These are phyloP conservation scores for Apis cerana DNA, from an alignment of 1,140 invertebrate species.

Conservation along the genomic window DNA sequence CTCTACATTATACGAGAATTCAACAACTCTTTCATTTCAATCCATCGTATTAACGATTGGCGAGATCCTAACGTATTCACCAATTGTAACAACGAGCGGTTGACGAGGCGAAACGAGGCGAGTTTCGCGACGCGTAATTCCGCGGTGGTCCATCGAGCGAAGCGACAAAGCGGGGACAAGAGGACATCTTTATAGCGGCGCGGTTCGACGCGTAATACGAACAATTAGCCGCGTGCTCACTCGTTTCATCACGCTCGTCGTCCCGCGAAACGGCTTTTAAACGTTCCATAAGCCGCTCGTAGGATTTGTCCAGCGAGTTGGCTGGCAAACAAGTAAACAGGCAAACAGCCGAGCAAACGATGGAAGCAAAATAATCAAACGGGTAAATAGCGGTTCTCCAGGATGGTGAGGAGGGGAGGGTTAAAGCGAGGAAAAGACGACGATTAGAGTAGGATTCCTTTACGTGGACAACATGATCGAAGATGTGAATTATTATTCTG, in stretches of 20 bases:
- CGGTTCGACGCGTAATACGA: constrained; percentile 12
- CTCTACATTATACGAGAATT: too few relatives aligned
- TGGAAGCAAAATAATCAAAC: constrained; percentile 18
- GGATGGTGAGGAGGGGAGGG: not conserved
- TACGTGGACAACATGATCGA: not conserved
- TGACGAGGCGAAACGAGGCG: not conserved
- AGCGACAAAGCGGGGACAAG: not conserved
- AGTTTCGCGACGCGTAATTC: constrained; percentile 2
- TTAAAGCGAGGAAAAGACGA: constrained; percentile 24
- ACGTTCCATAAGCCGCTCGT: constrained; percentile 15
- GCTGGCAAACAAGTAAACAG: constrained; percentile 5
- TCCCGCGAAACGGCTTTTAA: constrained; percentile 24
- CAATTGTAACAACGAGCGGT: not conserved
- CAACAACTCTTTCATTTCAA: too few relatives aligned
- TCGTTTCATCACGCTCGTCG: not conserved
- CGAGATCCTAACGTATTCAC: not conserved
- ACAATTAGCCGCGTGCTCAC: constrained; percentile 14
- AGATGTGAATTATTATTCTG: not conserved
- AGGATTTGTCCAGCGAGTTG: constrained; percentile 22
- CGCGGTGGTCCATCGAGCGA: constrained; percentile 12
- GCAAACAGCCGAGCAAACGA: constrained; percentile 18
- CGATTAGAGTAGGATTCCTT: constrained; percentile 6
- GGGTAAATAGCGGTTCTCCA: constrained; percentile 10
- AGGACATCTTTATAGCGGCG: constrained; percentile 29
- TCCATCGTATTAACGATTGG: too few relatives aligned